Evolutionary conservation across 2,888 invertebrate genomes (phyloP).

Genomic region (Germaria angustata): DNA sequence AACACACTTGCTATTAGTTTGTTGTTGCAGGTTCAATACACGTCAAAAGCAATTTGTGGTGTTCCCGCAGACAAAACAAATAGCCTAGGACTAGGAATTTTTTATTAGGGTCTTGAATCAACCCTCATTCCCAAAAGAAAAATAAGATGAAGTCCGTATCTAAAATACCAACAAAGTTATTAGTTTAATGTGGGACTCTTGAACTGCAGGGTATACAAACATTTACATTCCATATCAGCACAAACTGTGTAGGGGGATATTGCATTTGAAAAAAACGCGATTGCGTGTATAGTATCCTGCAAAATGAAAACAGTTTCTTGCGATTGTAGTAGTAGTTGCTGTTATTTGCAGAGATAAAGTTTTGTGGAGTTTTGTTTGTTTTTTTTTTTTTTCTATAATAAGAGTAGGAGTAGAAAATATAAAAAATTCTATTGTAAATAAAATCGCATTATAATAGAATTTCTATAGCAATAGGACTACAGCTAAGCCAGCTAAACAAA

Average conservation of each 20-base stretch:
- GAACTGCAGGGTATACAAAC: conserved; percentile 26
- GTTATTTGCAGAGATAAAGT: conserved; percentile 25
- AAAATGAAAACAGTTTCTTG: conserved; percentile 10
- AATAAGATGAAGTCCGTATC: too few species aligned
- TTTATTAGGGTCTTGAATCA: too few species aligned
- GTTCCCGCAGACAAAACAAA: too few species aligned
- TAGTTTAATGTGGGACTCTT: too few species aligned
- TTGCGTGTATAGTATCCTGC: conserved; percentile 58
- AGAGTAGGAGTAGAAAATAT: conserved; percentile 49
- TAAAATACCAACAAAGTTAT: too few species aligned
- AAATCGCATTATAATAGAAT: conserved; percentile 55
- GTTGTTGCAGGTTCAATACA: too few species aligned
- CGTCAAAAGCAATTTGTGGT: too few species aligned
- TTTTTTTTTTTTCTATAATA: neutral
- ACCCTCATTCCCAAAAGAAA: too few species aligned
- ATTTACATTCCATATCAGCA: neutral
- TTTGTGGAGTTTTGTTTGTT: conserved; percentile 35
- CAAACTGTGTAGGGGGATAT: conserved; percentile 32
- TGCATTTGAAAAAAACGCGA: conserved; percentile 25
- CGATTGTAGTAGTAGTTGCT: neutral
- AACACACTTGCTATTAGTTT: too few species aligned
- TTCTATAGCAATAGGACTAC: conserved; percentile 29
- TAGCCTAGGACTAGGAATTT: too few species aligned
- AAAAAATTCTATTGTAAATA: conserved; percentile 22
- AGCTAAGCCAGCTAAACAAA: conserved; percentile 8